A percentile compares a stretch with the other conserved stretches of the same genome.
These are phyloP conservation scores for Umimayanthus kanabou DNA, from an alignment of 92 coral and sea anemone species.

Conservation along the genomic window DNA sequence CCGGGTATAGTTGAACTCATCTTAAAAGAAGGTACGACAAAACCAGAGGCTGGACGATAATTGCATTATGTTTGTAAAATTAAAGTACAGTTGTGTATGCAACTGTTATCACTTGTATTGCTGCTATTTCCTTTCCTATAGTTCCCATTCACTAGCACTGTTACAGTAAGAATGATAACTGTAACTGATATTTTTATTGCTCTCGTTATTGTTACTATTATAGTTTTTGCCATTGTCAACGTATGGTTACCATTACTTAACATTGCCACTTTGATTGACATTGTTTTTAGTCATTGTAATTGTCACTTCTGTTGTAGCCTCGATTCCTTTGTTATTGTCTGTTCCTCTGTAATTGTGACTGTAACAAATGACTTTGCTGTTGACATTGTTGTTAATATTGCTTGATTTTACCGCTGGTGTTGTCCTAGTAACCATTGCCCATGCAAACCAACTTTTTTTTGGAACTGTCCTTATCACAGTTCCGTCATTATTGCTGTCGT, in stretches of 20 bases:
- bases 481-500: no score
- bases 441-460: no score
- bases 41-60: not conserved
- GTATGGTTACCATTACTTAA: not conserved
- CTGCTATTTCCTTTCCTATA: no score
- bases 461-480: no score
- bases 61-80: no score
- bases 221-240: not conserved
- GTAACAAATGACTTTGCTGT: no score
- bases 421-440: no score
- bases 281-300: not conserved
- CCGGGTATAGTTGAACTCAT: constrained; percentile 30
- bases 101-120: not conserved
- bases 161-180: not conserved
- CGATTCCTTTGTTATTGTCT: no score
- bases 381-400: no score
- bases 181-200: not conserved
- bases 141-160: not conserved
- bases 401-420: no score
- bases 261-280: no score
- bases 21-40: constrained; percentile 21
- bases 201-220: not conserved
- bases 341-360: no score
- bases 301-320: not conserved
- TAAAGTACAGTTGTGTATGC: not conserved